phyloP scores from a whole-genome alignment of 2,113 vertebrate genomes.

The Lota lota region DNA sequence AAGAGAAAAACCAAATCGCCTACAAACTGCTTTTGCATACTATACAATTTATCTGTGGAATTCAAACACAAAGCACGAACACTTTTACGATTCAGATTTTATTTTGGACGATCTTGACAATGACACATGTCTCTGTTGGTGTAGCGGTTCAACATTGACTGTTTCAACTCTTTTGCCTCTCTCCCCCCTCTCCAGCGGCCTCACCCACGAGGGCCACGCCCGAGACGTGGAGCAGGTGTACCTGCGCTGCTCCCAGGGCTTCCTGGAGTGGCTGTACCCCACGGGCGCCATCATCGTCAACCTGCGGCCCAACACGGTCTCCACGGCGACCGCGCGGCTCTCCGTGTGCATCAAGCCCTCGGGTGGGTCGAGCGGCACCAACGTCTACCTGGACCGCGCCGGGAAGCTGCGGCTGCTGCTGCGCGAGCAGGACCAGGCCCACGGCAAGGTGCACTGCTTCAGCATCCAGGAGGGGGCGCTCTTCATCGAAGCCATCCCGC shows the following conservation, averaged over 20 bases:
- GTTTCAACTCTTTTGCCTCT: slow-evolving; percentile 3
- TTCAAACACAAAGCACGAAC: too few relatives aligned
- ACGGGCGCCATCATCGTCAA: slow-evolving; percentile 95
- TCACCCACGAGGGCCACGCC: slow-evolving; percentile 89
- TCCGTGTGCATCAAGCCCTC: slow-evolving; percentile 93
- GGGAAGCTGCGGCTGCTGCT: slow-evolving; percentile 88
- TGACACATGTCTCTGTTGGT: too few relatives aligned
- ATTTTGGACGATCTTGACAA: too few relatives aligned
- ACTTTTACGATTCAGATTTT: too few relatives aligned
- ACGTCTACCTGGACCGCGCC: slow-evolving; percentile 95
- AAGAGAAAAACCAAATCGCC: too few relatives aligned
- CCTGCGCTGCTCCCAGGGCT: slow-evolving; percentile 89
- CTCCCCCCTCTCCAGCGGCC: slow-evolving; percentile 73
- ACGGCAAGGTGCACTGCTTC: slow-evolving; percentile 84
- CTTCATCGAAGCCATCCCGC: slow-evolving; percentile 91
- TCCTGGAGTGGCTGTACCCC: slow-evolving; percentile 95
- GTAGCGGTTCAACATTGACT: too few relatives aligned
- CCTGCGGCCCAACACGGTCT: slow-evolving; percentile 86
- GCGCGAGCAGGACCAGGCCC: slow-evolving; percentile 75
- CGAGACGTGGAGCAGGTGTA: slow-evolving; percentile 98
- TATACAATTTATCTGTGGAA: too few relatives aligned
- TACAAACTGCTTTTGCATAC: too few relatives aligned
- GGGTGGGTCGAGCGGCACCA: slow-evolving; percentile 85
- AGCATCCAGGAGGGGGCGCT: slow-evolving; percentile 85
- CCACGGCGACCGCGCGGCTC: slow-evolving; percentile 76